phyloP scores from a whole-genome alignment of 2,113 vertebrate genomes.

The Sardina pilchardus region DNA sequence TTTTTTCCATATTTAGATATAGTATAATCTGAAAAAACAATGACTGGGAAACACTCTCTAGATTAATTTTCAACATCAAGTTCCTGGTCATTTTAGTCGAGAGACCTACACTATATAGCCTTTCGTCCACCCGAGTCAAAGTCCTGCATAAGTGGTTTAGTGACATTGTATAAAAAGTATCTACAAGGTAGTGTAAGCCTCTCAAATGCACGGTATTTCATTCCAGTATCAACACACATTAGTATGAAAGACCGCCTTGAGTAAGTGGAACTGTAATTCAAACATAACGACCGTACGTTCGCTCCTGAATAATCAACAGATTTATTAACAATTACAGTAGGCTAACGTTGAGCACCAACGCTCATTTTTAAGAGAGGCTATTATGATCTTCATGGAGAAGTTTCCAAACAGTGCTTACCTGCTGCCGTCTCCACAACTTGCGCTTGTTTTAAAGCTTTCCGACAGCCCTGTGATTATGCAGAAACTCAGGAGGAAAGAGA shows the following conservation, averaged over 20 bases:
- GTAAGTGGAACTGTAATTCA: not conserved
- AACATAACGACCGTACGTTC: not conserved
- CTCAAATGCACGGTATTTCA: not conserved
- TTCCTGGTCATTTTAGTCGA: not conserved
- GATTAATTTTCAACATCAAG: not conserved
- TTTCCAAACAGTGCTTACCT: constrained; percentile 58
- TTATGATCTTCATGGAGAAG: not conserved
- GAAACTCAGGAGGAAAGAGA: constrained; percentile 56
- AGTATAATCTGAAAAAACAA: not conserved
- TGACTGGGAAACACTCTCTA: not conserved
- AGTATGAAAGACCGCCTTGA: not conserved
- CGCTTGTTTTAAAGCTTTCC: constrained; percentile 62
- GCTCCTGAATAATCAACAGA: not conserved
- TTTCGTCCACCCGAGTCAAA: not conserved
- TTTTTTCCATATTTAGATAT: not conserved
- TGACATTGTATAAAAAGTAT: not conserved
- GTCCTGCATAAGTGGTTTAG: not conserved
- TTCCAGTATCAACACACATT: not conserved
- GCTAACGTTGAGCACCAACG: not conserved
- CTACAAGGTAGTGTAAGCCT: not conserved
- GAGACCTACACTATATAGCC: too few relatives aligned
- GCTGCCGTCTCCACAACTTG: constrained; percentile 50
- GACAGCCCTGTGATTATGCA: constrained; percentile 46
- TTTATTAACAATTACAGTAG: not conserved
- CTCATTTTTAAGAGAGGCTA: not conserved